phyloP scores from a whole-genome alignment of 1,140 invertebrate genomes.

The Venturia canescens region DNA sequence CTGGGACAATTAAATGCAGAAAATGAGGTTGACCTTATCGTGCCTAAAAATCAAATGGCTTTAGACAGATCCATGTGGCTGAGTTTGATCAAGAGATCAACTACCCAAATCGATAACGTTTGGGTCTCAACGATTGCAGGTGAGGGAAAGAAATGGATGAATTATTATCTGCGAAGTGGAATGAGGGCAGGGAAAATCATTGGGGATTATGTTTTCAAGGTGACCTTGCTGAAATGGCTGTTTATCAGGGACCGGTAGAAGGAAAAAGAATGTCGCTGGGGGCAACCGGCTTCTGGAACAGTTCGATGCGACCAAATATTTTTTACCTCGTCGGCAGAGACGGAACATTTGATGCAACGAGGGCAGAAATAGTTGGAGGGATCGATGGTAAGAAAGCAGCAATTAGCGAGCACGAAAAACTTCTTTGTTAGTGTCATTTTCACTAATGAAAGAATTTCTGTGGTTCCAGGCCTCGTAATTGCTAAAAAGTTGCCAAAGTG shows the following conservation, averaged over 20 bases:
- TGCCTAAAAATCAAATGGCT: slow-evolving; percentile 58
- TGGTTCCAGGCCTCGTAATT: slow-evolving; percentile 79
- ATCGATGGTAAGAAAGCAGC: slow-evolving; percentile 83
- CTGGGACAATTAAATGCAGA: slow-evolving; percentile 49
- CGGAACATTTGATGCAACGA: slow-evolving; percentile 79
- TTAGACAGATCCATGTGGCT: slow-evolving; percentile 61
- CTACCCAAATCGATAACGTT: slow-evolving; percentile 75
- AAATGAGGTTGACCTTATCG: slow-evolving; percentile 59
- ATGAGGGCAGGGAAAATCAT: too few species aligned
- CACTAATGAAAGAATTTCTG: neutral
- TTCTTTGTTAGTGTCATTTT: neutral
- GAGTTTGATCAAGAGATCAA: slow-evolving; percentile 42
- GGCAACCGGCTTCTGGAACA: slow-evolving; percentile 81
- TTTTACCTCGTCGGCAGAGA: slow-evolving; percentile 77
- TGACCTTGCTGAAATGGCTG: slow-evolving; percentile 80
- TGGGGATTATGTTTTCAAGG: slow-evolving; percentile 69
- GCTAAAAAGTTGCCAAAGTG: slow-evolving; percentile 77
- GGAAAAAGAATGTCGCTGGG: slow-evolving; percentile 76
- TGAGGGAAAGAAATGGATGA: slow-evolving; percentile 53
- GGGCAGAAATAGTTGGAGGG: slow-evolving; percentile 82
- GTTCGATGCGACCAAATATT: slow-evolving; percentile 78
- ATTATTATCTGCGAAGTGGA: too few species aligned
- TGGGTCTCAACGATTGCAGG: slow-evolving; percentile 81
- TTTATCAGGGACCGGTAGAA: slow-evolving; percentile 79
- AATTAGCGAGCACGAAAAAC: too few species aligned